Percentiles rank a stretch among this genome's conserved stretches.
phyloP scores from a whole-genome alignment of 2,113 vertebrate genomes.

The Hemibagrus wyckioides region DNA sequence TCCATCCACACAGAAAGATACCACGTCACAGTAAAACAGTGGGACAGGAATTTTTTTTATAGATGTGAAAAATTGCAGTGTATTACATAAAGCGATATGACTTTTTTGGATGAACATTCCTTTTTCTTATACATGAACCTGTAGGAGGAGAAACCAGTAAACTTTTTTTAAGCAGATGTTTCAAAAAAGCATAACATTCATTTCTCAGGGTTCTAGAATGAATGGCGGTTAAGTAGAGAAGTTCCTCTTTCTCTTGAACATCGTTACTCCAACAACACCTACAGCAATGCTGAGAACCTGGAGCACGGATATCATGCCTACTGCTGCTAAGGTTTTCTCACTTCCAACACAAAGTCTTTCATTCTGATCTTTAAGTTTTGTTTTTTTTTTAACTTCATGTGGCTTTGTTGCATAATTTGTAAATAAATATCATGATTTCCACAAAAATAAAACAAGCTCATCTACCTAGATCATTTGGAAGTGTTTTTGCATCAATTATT shows the following conservation, averaged over 20 bases:
- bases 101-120: background rate
- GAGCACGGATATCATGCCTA: background rate
- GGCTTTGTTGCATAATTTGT: background rate
- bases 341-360: background rate
- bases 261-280: background rate
- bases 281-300: background rate
- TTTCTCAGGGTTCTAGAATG: background rate
- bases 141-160: background rate
- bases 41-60: background rate
- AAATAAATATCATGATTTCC: background rate
- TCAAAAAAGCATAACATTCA: background rate
- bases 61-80: background rate
- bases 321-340: background rate
- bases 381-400: background rate
- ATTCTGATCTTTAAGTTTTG: background rate
- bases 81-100: background rate
- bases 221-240: background rate
- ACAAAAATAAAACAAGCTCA: background rate
- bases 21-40: background rate
- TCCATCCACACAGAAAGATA: background rate
- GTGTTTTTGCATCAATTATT: background rate
- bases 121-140: background rate
- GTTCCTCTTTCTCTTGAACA: background rate
- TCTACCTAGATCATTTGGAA: background rate
- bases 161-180: background rate